Base-by-base conservation (phyloP, 1,140 invertebrate genomes). In the Papilio glaucus region DNA sequence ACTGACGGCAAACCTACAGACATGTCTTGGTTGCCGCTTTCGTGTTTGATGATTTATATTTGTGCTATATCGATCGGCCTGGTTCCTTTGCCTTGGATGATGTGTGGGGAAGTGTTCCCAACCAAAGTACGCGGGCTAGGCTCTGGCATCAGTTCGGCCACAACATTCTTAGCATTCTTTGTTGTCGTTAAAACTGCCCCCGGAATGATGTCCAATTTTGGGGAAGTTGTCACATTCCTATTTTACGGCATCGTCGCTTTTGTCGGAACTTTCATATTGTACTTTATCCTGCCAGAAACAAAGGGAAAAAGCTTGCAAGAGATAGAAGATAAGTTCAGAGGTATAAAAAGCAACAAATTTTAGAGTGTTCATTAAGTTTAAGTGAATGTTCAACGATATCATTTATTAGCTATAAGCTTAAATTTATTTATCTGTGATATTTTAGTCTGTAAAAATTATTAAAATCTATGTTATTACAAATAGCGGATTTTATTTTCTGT, bases 241-340 rank as follows among this genome's bases (percentile, higher is more conserved):
- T 77, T 96, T 71, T 98, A 96, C 84, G 95, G 95, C 24, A 85
- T 91, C 0, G 85, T 96, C 71, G 94, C 96, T 13, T 84, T 96
- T 2, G 8, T 95, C 33, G 96, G 96, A 2, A 94, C 95, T 6
- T 80, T 95, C 12, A 93, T 96, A 37, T 85, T 97, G 49, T 95
- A 94, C 70, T 93, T 95, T 37, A 95, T 95, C 71, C 84, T 98
- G 24, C 97, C 97, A 7, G 97, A 98, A 91, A 98, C 97, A 0
- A 97, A 96, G 89, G 96, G 96, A 9, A 96, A 95, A 78, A 95
- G 95, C 21, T 90, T 98, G 67, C 95, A 97, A 82, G 96, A 98
- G 83, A 97, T 98, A 71, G 95, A 96, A 81, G 93, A 94, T 39
- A 87, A 85, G 49, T 95, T 95, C 78, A 88, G 77, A 74, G 84